A percentile compares a stretch with the other conserved stretches of the same genome.
Conservation (phyloP, 2,797 vertebrate genomes). For the Otolemur crassicaudatus region DNA sequence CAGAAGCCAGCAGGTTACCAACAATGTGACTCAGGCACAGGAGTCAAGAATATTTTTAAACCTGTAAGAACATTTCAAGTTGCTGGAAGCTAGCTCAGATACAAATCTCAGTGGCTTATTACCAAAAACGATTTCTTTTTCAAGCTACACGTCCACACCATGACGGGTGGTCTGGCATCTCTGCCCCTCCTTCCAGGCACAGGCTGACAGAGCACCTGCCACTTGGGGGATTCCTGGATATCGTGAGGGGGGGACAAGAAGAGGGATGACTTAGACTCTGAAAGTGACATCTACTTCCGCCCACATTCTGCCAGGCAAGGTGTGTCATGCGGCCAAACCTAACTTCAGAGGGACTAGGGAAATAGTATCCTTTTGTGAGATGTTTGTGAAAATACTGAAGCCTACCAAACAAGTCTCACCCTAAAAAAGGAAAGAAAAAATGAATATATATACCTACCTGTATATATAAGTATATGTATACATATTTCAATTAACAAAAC, state of each 20-base stretch:
- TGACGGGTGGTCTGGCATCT: background rate
- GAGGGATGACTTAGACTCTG: background rate
- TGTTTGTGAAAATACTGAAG: background rate
- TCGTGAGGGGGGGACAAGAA: background rate
- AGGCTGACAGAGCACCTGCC: background rate
- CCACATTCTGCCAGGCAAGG: background rate
- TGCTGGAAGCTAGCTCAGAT: conserved; percentile 41
- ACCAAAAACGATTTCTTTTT: background rate
- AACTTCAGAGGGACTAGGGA: background rate
- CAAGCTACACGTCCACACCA: background rate
- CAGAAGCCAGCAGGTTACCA: conserved; percentile 15
- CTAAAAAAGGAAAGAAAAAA: background rate
- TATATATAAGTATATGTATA: background rate
- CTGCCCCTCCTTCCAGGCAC: background rate
- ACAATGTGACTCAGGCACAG: conserved; percentile 1
- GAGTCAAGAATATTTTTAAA: conserved; percentile 43
- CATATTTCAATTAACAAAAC: background rate
- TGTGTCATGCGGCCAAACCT: background rate
- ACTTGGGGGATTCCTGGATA: background rate
- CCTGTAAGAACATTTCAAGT: conserved; percentile 6
- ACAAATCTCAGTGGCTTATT: background rate
- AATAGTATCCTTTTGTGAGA: background rate
- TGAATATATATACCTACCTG: background rate
- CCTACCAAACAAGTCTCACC: background rate
- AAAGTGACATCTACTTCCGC: background rate